Evolutionary conservation across 92 coral and sea anemone species (phyloP), one percentile per base, ranked within the genome.

Genomic region (Parazoanthus darwini): DNA sequence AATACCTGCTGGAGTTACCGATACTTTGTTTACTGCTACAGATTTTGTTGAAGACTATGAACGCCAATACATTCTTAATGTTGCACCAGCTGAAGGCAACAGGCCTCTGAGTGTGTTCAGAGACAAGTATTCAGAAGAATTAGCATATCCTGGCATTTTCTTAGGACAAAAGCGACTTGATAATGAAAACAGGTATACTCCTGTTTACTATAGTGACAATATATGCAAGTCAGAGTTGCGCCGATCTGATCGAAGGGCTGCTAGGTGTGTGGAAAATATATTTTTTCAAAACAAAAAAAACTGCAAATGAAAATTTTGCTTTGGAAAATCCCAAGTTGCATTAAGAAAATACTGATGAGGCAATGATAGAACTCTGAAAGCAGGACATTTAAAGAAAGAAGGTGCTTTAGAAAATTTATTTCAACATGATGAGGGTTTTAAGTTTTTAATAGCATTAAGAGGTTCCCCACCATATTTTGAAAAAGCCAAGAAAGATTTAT

Each of bases 121-220:
- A 79, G 89, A 88, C 79, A 79, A 83, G 74, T 88, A 91, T 67
- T 88, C 91, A 74, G 93, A 88, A 83, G 93, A 91, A 73, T 70
- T 88, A 72, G 91, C 94, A 86, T 91, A 91, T 91, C 90, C 90
- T 68, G 94, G 94, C 50, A 88, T 91, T 37, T 88, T 91, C 76
- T 86, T 88, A 37, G 89, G 89, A 6, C 91, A 91, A 80, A 88
- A 79, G 59, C 84, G 91, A 85, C 91, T 91, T 39, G 93, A 90
- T 2, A 89, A 38, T 90, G 82, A 92, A 71, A 67, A 87, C 20
- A 44, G 91, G 84, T n/a, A 33, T 33, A 84, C 88, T 1, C 65
- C 89, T 59, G 91, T 93, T 38, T 74, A 86, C 70, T 88, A 88
- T 65, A 72, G 95, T 93, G 90, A 87, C 23, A 87, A n/a, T n/a